Evolutionary conservation across 2,797 vertebrate genomes (phyloP).

Genomic region (Hirundo rustica): DNA sequence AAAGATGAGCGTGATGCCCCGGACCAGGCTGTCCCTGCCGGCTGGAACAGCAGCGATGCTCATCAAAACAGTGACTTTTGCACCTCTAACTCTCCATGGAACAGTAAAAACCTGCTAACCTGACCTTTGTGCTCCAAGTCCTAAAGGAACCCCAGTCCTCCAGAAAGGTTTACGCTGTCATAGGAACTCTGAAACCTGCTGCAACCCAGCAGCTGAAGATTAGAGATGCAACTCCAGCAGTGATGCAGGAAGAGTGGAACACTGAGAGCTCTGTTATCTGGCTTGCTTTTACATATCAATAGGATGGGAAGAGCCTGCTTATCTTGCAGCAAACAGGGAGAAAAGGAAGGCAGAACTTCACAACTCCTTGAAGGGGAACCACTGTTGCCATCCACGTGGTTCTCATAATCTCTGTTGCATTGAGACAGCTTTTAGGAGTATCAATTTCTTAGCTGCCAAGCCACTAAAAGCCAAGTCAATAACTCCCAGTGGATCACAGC

Average conservation of each 20-base stretch:
- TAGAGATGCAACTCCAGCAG: not conserved
- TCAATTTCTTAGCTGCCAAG: not conserved
- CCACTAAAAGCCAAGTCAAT: not conserved
- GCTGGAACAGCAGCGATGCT: not conserved
- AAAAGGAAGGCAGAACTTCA: not conserved
- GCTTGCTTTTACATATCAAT: not conserved
- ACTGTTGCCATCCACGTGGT: not conserved
- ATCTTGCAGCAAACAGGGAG: not conserved
- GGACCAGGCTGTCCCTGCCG: rapidly evolving
- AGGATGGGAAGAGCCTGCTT: not conserved
- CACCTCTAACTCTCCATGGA: not conserved
- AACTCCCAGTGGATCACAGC: not conserved
- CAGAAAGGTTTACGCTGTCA: not conserved
- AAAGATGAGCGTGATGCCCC: not conserved
- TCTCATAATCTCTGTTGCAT: not conserved
- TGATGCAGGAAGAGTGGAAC: not conserved
- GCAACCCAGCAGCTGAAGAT: not conserved
- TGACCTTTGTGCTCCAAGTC: not conserved
- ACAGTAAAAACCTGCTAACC: not conserved
- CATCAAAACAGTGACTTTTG: not conserved
- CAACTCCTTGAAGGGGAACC: not conserved
- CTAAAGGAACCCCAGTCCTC: not conserved
- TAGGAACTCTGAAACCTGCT: not conserved
- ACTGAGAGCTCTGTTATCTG: not conserved
- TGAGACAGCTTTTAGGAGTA: not conserved